Base-by-base conservation (phyloP, 2,113 vertebrate species). In the Bos javanicus region DNA sequence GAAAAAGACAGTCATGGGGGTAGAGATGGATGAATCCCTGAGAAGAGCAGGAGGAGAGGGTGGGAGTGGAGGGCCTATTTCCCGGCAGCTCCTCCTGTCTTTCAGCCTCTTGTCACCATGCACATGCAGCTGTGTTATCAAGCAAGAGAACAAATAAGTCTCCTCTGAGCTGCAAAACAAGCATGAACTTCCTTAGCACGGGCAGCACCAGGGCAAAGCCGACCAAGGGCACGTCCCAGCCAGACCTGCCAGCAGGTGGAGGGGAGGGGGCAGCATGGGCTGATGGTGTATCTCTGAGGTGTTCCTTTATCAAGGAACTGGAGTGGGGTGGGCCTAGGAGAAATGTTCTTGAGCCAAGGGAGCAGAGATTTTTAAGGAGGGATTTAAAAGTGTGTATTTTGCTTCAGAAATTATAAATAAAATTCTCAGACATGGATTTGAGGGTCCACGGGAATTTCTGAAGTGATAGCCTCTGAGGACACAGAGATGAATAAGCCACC, bases 61-160 rank as follows among this genome's bases (percentile, higher is more conserved):
- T 4, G 21, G 1, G 9, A 28, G 33, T 56, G 2, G 59, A 54
- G 50, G 48, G 33, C 59, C 15, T 6, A 3, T 26, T 7, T 33
- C 54, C 2, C 7, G 3, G 59, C 14, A 15, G 0, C 19, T 33
- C 2, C 23, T 28, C 74, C 33, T 1, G 0, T 10, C 56, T 33
- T 25, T 6, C 57, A 17, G 43, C 3, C n/a, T 43, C 78, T 19
- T 2, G n/a, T 26, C 26, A 33, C 56, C 9, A 48, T 4, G 1
- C 6, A 12, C 5, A 6, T 1, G 13, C 50, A 80, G 39, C 64
- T 80, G 3, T 16, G 0, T 59, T 26, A 78, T 21, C 91, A 81
- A 60, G 64, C 5, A 11, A 74, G 48, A 48, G n/a, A n/a, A 43
- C 9, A 2, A 48, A 6, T 43, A 52, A 19, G 59, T 57, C 25